These are phyloP conservation scores for Datnioides undecimradiatus DNA, from an alignment of 2,113 vertebrate genomes.

Conservation along the genomic window DNA sequence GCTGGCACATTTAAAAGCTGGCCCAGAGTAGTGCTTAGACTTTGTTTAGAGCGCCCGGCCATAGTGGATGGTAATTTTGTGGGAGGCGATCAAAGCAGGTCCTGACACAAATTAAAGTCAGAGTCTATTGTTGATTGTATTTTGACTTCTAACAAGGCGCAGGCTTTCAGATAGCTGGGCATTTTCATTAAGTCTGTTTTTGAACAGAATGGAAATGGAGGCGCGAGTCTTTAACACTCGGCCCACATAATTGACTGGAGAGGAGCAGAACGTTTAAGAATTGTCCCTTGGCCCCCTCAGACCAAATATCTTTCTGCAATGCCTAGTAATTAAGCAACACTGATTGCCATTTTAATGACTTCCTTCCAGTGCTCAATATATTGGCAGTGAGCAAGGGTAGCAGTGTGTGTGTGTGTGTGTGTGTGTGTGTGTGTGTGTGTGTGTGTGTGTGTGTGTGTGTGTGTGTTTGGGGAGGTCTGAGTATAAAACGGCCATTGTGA, in stretches of 20 bases:
- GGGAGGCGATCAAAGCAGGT: slow-evolving; percentile 60
- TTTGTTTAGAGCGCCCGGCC: slow-evolving; percentile 16
- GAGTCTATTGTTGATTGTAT: slow-evolving; percentile 60
- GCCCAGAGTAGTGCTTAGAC: not conserved
- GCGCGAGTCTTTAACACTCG: slow-evolving; percentile 54
- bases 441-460: slow-evolving; percentile 11
- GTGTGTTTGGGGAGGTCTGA: not conserved
- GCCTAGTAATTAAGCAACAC: slow-evolving; percentile 77
- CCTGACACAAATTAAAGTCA: slow-evolving; percentile 54
- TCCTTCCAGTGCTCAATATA: slow-evolving; percentile 63
- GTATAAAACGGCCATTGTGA: slow-evolving; percentile 48
- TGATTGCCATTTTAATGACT: slow-evolving; percentile 79
- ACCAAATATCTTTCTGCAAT: slow-evolving; percentile 58
- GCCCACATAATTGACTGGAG: slow-evolving; percentile 65
- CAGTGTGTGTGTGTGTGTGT: slow-evolving; percentile 22
- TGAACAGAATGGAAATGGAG: slow-evolving; percentile 61
- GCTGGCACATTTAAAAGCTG: slow-evolving; percentile 31
- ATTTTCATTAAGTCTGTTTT: slow-evolving; percentile 65
- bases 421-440: slow-evolving; percentile 26
- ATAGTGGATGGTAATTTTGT: slow-evolving; percentile 58
- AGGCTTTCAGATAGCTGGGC: slow-evolving; percentile 25
- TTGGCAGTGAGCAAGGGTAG: slow-evolving; percentile 14
- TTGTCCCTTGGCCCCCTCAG: slow-evolving; percentile 30
- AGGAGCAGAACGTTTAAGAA: slow-evolving; percentile 51
- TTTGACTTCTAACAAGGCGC: slow-evolving; percentile 55